Base-by-base conservation (phyloP, 2,888 invertebrate genomes). In the Caprella mutica region DNA sequence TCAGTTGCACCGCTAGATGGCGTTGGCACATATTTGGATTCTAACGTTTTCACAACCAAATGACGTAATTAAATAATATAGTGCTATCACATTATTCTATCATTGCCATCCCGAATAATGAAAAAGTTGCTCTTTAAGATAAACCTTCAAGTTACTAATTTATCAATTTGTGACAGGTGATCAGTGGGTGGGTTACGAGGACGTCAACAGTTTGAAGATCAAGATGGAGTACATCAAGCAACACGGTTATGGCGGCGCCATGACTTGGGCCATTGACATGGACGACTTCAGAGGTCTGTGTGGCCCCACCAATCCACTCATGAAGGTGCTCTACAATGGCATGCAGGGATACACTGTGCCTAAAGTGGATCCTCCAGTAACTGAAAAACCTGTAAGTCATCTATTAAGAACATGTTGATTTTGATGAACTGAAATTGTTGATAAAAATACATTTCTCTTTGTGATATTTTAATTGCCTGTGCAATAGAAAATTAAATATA, bases 191-290 rank as follows among this genome's bases (percentile, higher is more conserved):
- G 91, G 91, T 3, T 92, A 89, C 69, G 91, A 89, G 71, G 82
- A 89, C 70, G 78, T 81, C 0, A 78, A 78, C 68, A 89, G 88
- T 67, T 78, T 91, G 0, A 83, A 86, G 71, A 84, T 87, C 67
- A 92, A 92, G 76, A 87, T 90, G 86, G 83, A 90, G 70, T 91
- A 81, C 77, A 85, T 91, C 66, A 87, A 85, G 70, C 69, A 79
- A 56, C 86, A 84, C 71, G 87, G 88, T 0, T 86, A 85, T 68
- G 83, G 83, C 0, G 91, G 91, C 0, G 89, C 87, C 1, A 91
- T 91, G 91, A 84, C 82, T 19, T 91, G 91, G 91, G 90, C 91
- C 24, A 83, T 90, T 46, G 87, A 87, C 67, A 88, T 90, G 89
- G 91, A 92, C 59, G 91, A 91, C 71, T 91, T 89, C 71, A 78